Evolutionary conservation across 1,140 invertebrate species (phyloP).

Genomic region (Drosophila hydei): DNA sequence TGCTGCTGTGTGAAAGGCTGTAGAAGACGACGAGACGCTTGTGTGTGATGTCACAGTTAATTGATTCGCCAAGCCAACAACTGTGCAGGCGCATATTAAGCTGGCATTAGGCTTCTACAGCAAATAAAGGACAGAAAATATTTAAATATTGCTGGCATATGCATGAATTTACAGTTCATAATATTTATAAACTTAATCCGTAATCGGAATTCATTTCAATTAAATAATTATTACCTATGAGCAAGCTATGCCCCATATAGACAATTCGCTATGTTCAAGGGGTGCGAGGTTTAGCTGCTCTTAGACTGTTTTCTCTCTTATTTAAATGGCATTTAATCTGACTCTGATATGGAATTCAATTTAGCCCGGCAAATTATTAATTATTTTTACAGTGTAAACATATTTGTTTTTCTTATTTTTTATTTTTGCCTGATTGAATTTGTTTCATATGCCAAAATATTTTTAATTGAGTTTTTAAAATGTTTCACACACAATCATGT

Average conservation of each 20-base stretch:
- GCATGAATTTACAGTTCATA: background rate
- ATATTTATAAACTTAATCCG: background rate
- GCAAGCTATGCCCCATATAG: too few relatives aligned
- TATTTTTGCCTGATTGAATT: background rate
- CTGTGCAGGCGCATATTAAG: slow-evolving; percentile 9
- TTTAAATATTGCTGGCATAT: background rate
- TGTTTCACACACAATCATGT: background rate
- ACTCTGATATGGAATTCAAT: too few relatives aligned
- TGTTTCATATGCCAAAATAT: background rate
- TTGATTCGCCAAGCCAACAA: slow-evolving; percentile 24
- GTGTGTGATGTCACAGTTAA: slow-evolving; percentile 40
- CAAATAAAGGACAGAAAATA: background rate
- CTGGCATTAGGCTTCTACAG: background rate
- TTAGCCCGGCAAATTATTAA: too few relatives aligned
- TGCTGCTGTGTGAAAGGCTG: slow-evolving; percentile 9
- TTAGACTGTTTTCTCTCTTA: too few relatives aligned
- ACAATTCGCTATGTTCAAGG: too few relatives aligned
- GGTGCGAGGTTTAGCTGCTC: too few relatives aligned
- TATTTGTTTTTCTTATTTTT: background rate
- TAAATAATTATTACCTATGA: too few relatives aligned
- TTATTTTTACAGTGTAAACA: too few relatives aligned
- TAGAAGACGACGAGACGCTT: background rate
- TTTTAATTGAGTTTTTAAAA: slow-evolving; percentile 6
- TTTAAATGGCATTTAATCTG: too few relatives aligned
- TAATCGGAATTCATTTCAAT: too few relatives aligned